A percentile compares a stretch with the other conserved stretches of the same genome.
Conservation (phyloP, 1,140 invertebrate genomes). For the Macrosteles quadrilineatus region DNA sequence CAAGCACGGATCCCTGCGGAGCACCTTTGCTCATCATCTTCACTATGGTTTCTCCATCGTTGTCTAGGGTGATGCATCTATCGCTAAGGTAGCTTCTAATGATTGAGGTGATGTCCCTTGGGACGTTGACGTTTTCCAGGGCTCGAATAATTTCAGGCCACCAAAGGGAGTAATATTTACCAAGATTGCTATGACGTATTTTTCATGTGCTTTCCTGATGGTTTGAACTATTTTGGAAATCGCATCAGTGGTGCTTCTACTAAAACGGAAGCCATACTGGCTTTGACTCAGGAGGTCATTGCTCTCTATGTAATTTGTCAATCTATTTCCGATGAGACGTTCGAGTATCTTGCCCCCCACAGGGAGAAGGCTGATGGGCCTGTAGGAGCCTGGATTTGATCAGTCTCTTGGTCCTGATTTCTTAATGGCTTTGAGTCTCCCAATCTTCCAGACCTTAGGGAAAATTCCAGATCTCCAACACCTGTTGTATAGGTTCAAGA, state of each 20-base stretch:
- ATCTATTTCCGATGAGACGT: background rate
- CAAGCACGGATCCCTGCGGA: background rate
- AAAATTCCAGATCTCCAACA: background rate
- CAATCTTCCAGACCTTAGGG: background rate
- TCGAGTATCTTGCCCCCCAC: background rate
- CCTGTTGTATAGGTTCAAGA: background rate
- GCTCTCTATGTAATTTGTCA: background rate
- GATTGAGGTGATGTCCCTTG: background rate
- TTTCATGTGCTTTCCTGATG: background rate
- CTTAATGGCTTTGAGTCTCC: background rate
- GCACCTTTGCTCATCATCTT: background rate
- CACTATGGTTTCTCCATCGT: background rate
- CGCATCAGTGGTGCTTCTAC: background rate
- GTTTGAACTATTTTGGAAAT: background rate
- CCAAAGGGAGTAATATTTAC: too few species aligned
- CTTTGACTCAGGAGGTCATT: background rate
- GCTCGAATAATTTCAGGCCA: background rate
- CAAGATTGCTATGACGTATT: background rate
- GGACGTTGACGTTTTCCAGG: background rate
- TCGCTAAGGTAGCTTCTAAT: background rate
- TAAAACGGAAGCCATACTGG: background rate
- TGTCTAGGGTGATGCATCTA: background rate
- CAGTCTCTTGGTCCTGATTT: background rate
- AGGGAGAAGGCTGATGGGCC: background rate
- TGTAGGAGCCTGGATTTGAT: background rate